These are phyloP conservation scores for Andrena trimmerana DNA, from an alignment of 2,888 invertebrate species.

Conservation along the genomic window DNA sequence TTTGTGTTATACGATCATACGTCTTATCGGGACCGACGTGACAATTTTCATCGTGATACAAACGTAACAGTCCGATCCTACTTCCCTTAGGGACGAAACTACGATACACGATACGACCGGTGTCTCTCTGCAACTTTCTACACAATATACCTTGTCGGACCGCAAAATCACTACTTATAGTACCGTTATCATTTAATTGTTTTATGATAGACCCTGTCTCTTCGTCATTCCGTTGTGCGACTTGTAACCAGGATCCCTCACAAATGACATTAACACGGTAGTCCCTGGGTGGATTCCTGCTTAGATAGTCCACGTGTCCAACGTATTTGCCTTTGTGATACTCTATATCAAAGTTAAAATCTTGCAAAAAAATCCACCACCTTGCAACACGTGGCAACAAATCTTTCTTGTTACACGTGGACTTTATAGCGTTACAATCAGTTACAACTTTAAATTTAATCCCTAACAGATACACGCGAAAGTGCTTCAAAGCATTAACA, in stretches of 20 bases:
- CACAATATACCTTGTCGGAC: slow-evolving; percentile 1
- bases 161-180: background rate
- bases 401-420: background rate
- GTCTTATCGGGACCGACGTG: slow-evolving; percentile 13
- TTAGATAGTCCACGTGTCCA: slow-evolving; percentile 65
- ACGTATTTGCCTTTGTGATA: slow-evolving; percentile 61
- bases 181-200: background rate
- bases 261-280: slow-evolving; percentile 6
- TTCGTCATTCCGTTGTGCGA: background rate
- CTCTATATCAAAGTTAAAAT: slow-evolving; percentile 66
- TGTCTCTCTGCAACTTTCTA: background rate
- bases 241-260: background rate
- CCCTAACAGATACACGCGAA: slow-evolving; percentile 53
- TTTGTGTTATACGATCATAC: background rate
- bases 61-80: slow-evolving; percentile 4
- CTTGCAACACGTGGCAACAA: no score
- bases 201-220: background rate
- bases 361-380: no score
- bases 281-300: background rate
- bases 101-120: background rate
- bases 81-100: slow-evolving; percentile 9
- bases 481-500: slow-evolving; percentile 49
- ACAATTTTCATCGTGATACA: slow-evolving; percentile 20
- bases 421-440: slow-evolving; percentile 22
- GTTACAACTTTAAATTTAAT: slow-evolving; percentile 57